Evolutionary conservation across 2,113 vertebrate species (phyloP), one percentile per base, ranked within the genome.

Genomic region (Hippocampus barbouri): DNA sequence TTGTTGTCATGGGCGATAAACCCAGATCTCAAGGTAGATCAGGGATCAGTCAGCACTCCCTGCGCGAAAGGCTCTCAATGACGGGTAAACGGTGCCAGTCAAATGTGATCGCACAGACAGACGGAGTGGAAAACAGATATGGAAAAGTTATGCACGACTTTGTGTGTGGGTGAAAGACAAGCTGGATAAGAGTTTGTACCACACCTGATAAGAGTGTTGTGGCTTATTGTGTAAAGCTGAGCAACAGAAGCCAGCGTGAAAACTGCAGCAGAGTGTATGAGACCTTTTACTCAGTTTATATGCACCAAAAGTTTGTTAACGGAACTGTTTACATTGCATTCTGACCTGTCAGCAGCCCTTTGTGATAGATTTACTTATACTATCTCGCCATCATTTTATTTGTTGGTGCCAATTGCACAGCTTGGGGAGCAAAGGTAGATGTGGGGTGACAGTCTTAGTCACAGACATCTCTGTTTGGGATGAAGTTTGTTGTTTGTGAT

Each of bases 11-110:
- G 23, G 69, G 78, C 41, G 73, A 81, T 76, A 65, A 81, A 82
- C 84, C 78, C 69, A 82, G 82, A 91, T 90, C 83, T 83, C 63
- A 64, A 76, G 76, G 74, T 78, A 85, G 89, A 88, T 87, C 74
- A 77, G 72, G 61, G 73, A 81, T 83, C 71, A 73, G 68, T 81
- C 68, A 67, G 60, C 71, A 80, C 49, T 27, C 47, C 69, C 74
- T 72, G 77, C 57, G 69, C 53, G 4, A 75, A 64, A 59, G 30
- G 54, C 69, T 79, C 74, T 87, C 72, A 81, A 78, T 73, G 69
- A 66, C 80, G 67, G 63, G 79, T 83, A 83, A 83, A 82, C 40
- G 70, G 43, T 72, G 53, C 62, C 76, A 69, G 81, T 77, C 79
- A 70, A 66, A 54, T 73, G 62, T 40, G 77, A 86, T 75, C 77